Percentiles rank a stretch among this genome's conserved stretches.
phyloP scores from a whole-genome alignment of 2,797 vertebrate species.

The Poecilia picta region DNA sequence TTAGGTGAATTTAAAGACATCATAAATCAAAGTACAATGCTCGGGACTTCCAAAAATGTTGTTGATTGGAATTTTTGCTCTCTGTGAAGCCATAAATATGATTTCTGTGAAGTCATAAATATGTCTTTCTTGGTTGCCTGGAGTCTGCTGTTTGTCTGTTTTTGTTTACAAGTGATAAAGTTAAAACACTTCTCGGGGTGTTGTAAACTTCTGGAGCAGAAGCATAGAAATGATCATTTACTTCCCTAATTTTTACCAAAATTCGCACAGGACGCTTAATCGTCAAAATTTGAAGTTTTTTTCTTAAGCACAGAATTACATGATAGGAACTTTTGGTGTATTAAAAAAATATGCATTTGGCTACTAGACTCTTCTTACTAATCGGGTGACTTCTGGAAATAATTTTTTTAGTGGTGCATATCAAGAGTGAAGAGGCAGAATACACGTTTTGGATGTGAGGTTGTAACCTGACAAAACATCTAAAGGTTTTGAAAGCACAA shows the following conservation, averaged over 20 bases:
- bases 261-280: neutral
- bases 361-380: neutral
- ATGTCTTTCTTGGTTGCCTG: conserved; percentile 25
- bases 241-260: neutral
- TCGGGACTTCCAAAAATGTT: conserved; percentile 31
- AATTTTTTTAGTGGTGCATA: neutral
- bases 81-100: conserved; percentile 30
- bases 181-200: neutral
- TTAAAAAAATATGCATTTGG: neutral
- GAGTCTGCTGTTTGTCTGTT: conserved; percentile 38
- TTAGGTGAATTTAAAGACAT: neutral
- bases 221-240: neutral
- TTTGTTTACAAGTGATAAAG: conserved; percentile 24
- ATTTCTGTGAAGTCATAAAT: conserved; percentile 4
- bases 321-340: neutral
- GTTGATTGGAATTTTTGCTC: conserved; percentile 42
- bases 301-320: neutral
- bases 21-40: conserved; percentile 8
- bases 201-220: neutral
- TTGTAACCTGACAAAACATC: neutral
- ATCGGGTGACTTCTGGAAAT: neutral
- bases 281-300: neutral
- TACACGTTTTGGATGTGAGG: neutral
- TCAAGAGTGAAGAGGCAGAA: neutral
- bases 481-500: neutral